phyloP scores from a whole-genome alignment of 2,888 invertebrate species.

The Thymelicus lineola region DNA sequence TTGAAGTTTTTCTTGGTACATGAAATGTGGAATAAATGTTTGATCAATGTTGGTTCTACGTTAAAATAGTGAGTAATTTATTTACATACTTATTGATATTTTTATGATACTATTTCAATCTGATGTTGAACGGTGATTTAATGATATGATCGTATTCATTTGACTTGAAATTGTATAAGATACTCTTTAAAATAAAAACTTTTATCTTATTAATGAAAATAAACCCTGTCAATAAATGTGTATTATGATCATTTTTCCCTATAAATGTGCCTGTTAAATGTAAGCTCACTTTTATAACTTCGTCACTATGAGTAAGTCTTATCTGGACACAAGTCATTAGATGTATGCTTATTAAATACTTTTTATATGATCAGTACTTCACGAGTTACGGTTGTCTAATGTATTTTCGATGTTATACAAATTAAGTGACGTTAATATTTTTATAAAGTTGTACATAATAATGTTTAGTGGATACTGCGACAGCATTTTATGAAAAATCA shows the following conservation, averaged over 20 bases:
- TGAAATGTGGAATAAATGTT: slow-evolving; percentile 29
- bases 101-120: slow-evolving; percentile 40
- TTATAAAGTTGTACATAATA: slow-evolving; percentile 64
- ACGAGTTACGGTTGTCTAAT: slow-evolving; percentile 54
- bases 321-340: slow-evolving; percentile 41
- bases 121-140: slow-evolving; percentile 1
- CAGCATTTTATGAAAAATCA: slow-evolving; percentile 1
- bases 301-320: slow-evolving; percentile 40
- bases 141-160: background rate
- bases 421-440: slow-evolving; percentile 73
- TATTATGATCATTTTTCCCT: slow-evolving; percentile 39
- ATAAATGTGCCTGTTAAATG: slow-evolving; percentile 52
- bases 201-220: background rate
- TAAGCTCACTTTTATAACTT: slow-evolving; percentile 39
- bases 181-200: background rate
- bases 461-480: background rate
- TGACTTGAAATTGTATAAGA: background rate
- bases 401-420: slow-evolving; percentile 81
- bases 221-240: background rate
- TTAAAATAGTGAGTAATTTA: slow-evolving; percentile 27
- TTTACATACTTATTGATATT: slow-evolving; percentile 41
- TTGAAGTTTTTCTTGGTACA: background rate
- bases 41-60: slow-evolving; percentile 42
- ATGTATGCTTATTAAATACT: slow-evolving; percentile 44
- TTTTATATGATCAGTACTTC: slow-evolving; percentile 58